phyloP scores from a whole-genome alignment of 2,797 vertebrate genomes.

The Karalla daura region DNA sequence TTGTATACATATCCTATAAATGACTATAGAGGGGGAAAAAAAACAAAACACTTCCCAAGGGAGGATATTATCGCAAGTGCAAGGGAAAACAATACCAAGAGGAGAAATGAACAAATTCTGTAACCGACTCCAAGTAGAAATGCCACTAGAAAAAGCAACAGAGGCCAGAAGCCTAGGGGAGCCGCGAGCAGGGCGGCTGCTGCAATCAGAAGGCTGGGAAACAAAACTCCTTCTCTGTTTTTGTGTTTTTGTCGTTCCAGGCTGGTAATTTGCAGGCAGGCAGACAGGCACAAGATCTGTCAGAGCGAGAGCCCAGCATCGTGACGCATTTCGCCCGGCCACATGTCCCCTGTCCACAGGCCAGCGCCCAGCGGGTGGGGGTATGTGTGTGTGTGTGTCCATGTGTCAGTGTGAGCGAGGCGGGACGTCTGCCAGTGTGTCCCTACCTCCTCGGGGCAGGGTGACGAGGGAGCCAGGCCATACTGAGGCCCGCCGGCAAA shows the following conservation, averaged over 20 bases:
- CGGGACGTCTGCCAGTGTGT: slow-evolving; percentile 54
- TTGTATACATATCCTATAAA: slow-evolving; percentile 12
- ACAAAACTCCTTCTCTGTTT: slow-evolving; percentile 64
- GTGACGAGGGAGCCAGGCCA: slow-evolving; percentile 67
- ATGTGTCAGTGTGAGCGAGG: slow-evolving; percentile 54
- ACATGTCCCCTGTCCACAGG: slow-evolving; percentile 74
- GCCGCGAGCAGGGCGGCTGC: slow-evolving; percentile 36
- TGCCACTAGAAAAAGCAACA: slow-evolving; percentile 40
- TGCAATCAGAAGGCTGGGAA: slow-evolving; percentile 54
- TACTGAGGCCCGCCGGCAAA: slow-evolving; percentile 68
- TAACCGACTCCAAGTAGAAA: slow-evolving; percentile 3
- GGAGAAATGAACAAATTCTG: slow-evolving; percentile 11
- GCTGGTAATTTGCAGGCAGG: slow-evolving; percentile 64
- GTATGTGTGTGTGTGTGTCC: slow-evolving; percentile 55
- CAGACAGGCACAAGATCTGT: slow-evolving; percentile 69
- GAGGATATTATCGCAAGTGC: neutral
- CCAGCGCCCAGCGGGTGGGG: slow-evolving; percentile 64
- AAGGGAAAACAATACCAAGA: slow-evolving; percentile 24
- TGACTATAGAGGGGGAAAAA: slow-evolving; percentile 7
- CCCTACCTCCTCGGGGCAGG: slow-evolving; percentile 64
- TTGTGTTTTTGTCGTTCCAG: slow-evolving; percentile 57
- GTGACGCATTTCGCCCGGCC: slow-evolving; percentile 73
- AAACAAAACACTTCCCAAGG: too few species aligned
- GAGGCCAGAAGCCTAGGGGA: slow-evolving; percentile 33
- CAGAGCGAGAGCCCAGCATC: slow-evolving; percentile 62